A percentile compares a stretch with the other conserved stretches of the same genome.
These are phyloP conservation scores for Phylloscopus trochilus DNA, from an alignment of 2,113 vertebrate genomes.

Conservation along the genomic window DNA sequence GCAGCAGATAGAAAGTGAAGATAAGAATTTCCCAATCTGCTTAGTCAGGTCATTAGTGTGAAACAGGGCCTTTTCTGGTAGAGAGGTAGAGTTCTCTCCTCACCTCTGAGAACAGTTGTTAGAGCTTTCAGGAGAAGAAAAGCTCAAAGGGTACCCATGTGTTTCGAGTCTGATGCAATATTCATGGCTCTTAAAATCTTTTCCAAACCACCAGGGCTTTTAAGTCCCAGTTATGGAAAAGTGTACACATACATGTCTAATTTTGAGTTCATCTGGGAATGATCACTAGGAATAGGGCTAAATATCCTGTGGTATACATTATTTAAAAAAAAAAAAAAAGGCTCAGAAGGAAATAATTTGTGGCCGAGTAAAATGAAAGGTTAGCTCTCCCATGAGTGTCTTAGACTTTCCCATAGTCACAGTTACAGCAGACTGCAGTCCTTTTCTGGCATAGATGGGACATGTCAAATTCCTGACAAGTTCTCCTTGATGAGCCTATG, in stretches of 20 bases:
- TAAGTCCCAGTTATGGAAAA: neutral
- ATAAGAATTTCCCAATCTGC: neutral
- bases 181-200: neutral
- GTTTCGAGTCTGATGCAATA: neutral
- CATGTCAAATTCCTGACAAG: neutral
- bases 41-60: neutral
- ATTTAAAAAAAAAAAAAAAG: neutral
- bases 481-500: neutral
- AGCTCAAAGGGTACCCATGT: neutral
- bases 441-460: neutral
- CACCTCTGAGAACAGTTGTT: neutral
- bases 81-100: neutral
- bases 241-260: neutral
- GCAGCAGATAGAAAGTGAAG: neutral
- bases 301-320: conserved; percentile 1
- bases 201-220: neutral
- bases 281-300: neutral
- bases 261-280: conserved; percentile 16
- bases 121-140: neutral
- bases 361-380: neutral
- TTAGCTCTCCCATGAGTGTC: neutral
- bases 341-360: conserved; percentile 2
- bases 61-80: neutral
- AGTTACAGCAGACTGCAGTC: neutral
- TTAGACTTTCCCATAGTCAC: neutral